Evolutionary conservation across 1,140 invertebrate species (phyloP), one percentile per base, ranked within the genome.

Genomic region (Tigriopus japonicus): DNA sequence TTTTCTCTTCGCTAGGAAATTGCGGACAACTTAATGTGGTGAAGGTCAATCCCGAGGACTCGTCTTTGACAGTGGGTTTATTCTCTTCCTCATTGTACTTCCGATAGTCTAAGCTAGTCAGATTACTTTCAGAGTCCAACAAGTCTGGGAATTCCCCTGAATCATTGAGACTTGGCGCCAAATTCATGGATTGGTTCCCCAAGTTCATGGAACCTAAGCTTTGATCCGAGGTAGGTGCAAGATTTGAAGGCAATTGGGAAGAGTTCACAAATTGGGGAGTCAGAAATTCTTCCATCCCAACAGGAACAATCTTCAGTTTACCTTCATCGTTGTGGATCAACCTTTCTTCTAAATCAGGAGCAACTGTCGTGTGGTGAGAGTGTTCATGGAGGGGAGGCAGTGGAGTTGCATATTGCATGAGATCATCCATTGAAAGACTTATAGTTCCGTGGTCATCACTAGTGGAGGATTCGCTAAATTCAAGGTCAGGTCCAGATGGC

Each of bases 201-300:
- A 35, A 9, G 9, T 35, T 35, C 9, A 9, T 5, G 3, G 28
- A 35, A 9, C 28, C 28, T 9, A 35, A 35, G 3, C 28, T 3
- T 9, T 35, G 28, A 35, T 35, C 28, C 9, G 28, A 35, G 28
- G 28, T 35, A 35, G 28, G 28, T 35, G 28, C 28, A 3, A 35
- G 3, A 35, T 35, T 35, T 35, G 28, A 35, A 35, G 28, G 3
- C 28, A 35, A 35, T 35, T 35, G 28, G 3, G 28, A 35, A 35
- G 28, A 35, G 28, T 35, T 35, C 28, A 35, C 28, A 9, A 35
- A 35, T 35, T 35, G 28, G 28, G 28, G 28, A 35, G 28, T 35
- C 28, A 35, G 52, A 42, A 61, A 61, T 42, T 61, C 59, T 15
- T 61, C 59, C 59, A 61, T 61, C 10, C 14, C 19, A 17, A 61